These are phyloP conservation scores for Tolypeutes matacus DNA, from an alignment of 2,797 vertebrate species.

Conservation along the genomic window DNA sequence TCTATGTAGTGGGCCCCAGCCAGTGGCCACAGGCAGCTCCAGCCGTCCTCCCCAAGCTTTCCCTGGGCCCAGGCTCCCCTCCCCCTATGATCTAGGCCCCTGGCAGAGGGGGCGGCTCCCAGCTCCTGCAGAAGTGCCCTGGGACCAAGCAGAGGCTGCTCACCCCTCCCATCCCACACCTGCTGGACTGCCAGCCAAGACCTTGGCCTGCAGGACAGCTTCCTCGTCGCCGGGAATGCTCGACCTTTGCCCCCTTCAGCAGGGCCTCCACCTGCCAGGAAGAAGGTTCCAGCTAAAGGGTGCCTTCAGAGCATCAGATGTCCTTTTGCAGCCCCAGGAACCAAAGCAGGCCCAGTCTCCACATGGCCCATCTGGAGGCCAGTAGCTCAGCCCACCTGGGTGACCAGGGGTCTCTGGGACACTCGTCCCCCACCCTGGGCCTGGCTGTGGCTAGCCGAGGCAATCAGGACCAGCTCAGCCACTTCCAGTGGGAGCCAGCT, in stretches of 20 bases:
- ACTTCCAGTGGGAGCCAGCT: fast-evolving
- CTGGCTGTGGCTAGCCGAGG: not conserved
- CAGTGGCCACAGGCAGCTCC: not conserved
- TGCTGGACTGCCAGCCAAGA: not conserved
- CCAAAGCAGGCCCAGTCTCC: not conserved
- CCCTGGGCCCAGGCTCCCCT: not conserved
- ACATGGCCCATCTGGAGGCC: not conserved
- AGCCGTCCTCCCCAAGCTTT: not conserved
- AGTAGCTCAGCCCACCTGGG: not conserved
- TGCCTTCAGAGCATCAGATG: fast-evolving
- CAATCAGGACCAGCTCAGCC: fast-evolving
- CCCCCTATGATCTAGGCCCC: not conserved
- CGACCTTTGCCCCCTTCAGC: not conserved
- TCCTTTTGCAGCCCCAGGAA: not conserved
- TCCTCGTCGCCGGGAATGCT: not conserved
- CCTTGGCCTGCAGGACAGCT: not conserved
- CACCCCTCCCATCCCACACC: too few relatives aligned
- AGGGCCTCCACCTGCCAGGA: not conserved
- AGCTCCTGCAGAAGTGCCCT: not conserved
- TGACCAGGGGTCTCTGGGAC: not conserved
- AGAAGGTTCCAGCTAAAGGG: not conserved
- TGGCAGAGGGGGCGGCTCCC: not conserved
- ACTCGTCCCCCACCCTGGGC: not conserved
- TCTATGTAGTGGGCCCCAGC: not conserved
- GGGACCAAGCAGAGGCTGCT: not conserved